These are phyloP conservation scores for Petrocephalus zakoni DNA, from an alignment of 2,113 vertebrate species.

Conservation along the genomic window DNA sequence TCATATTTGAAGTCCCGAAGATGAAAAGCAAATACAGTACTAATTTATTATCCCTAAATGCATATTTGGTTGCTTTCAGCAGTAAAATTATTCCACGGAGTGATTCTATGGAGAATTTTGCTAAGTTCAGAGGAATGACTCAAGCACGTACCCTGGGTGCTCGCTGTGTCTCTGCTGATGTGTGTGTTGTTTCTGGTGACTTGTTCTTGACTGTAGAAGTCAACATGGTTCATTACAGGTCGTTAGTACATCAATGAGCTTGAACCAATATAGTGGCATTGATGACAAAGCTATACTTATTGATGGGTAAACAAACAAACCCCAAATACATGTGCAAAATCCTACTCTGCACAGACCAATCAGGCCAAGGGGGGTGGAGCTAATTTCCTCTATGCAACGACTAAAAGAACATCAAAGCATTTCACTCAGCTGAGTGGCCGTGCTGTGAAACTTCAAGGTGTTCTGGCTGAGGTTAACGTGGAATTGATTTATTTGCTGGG, in stretches of 20 bases:
- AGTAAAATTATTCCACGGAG: not conserved
- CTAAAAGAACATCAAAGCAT: not conserved
- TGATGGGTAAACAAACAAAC: not conserved
- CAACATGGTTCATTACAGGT: not conserved
- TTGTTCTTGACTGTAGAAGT: not conserved
- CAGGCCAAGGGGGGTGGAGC: not conserved
- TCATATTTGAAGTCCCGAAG: not conserved
- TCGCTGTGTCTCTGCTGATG: not conserved
- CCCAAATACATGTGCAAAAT: not conserved
- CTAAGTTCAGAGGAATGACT: conserved; percentile 1
- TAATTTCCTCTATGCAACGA: not conserved
- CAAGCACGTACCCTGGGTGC: conserved; percentile 21
- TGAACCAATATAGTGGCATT: not conserved
- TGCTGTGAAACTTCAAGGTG: not conserved
- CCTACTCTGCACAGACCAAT: not conserved
- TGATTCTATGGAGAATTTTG: not conserved
- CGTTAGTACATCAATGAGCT: not conserved
- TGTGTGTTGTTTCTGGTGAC: conserved; percentile 3
- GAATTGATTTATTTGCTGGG: not conserved
- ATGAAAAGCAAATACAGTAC: not conserved
- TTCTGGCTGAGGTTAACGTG: not conserved
- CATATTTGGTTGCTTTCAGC: not conserved
- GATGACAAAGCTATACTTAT: not conserved
- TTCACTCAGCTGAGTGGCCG: not conserved
- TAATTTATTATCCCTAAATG: not conserved